phyloP scores from a whole-genome alignment of 1,140 invertebrate species.

The Neuroterus valhalla region DNA sequence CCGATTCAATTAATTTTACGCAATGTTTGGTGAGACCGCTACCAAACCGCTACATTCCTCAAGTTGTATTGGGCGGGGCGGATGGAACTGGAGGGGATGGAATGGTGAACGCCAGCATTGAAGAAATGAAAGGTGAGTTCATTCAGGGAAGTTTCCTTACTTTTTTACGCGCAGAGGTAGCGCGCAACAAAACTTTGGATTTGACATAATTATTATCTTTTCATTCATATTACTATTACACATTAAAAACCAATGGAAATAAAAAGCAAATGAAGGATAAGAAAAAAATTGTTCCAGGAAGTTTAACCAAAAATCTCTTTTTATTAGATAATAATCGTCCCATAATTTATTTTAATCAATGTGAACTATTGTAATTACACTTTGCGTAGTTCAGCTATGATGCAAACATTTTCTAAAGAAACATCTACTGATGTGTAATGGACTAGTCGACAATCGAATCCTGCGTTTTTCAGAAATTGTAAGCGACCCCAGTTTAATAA shows the following conservation, averaged over 20 bases:
- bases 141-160: not conserved
- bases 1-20: slow-evolving; percentile 26
- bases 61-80: slow-evolving; percentile 68
- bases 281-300: not conserved
- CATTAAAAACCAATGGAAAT: not conserved
- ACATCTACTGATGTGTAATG: slow-evolving; percentile 80
- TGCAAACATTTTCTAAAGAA: slow-evolving; percentile 87
- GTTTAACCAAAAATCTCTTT: too few relatives aligned
- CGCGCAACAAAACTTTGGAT: not conserved
- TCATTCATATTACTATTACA: too few relatives aligned
- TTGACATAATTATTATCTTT: too few relatives aligned
- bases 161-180: not conserved
- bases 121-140: slow-evolving; percentile 31
- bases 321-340: too few relatives aligned
- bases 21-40: slow-evolving; percentile 46
- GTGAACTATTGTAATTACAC: too few relatives aligned
- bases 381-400: slow-evolving; percentile 76
- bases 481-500: slow-evolving; percentile 85
- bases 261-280: not conserved
- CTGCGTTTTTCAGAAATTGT: slow-evolving; percentile 77
- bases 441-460: slow-evolving; percentile 78
- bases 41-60: slow-evolving; percentile 33
- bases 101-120: slow-evolving; percentile 39
- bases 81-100: slow-evolving; percentile 52
- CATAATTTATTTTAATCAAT: too few relatives aligned